Conservation (phyloP, 2,797 vertebrate genomes). For the Rousettus madagascariensis region DNA sequence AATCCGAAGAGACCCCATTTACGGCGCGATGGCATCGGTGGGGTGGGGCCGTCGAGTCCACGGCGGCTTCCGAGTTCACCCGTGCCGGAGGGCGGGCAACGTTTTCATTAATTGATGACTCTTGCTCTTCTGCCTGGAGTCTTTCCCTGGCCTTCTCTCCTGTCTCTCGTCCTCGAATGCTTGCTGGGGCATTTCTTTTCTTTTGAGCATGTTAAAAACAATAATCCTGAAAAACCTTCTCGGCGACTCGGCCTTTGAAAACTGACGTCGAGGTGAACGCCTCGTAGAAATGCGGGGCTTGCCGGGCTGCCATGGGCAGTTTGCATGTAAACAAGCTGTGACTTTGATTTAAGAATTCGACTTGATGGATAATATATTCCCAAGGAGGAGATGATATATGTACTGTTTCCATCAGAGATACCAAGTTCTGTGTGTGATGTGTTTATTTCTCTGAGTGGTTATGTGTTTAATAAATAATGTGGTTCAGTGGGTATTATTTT, state of each 20-base stretch:
- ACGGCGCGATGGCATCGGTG: background rate
- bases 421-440: constrained; percentile 49
- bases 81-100: background rate
- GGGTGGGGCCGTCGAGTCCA: background rate
- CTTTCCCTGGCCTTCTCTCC: background rate
- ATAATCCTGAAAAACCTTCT: constrained; percentile 2
- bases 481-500: constrained; percentile 74
- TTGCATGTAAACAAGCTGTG: constrained; percentile 62
- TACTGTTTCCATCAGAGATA: constrained; percentile 66
- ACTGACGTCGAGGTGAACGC: constrained; percentile 37
- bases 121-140: background rate
- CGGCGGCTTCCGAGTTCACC: background rate
- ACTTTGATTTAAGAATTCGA: constrained; percentile 67
- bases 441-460: constrained; percentile 75
- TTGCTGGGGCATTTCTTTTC: constrained; percentile 27
- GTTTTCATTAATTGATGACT: background rate
- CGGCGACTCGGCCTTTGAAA: constrained; percentile 54
- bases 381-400: constrained; percentile 6
- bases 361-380: constrained; percentile 59
- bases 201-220: constrained; percentile 40
- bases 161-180: background rate
- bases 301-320: constrained; percentile 32
- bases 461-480: constrained; percentile 76
- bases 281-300: constrained; percentile 29
- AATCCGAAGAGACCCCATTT: background rate